These are phyloP conservation scores for Galeopsomyia nigrocyanea DNA, from an alignment of 2,888 invertebrate genomes.

Conservation along the genomic window DNA sequence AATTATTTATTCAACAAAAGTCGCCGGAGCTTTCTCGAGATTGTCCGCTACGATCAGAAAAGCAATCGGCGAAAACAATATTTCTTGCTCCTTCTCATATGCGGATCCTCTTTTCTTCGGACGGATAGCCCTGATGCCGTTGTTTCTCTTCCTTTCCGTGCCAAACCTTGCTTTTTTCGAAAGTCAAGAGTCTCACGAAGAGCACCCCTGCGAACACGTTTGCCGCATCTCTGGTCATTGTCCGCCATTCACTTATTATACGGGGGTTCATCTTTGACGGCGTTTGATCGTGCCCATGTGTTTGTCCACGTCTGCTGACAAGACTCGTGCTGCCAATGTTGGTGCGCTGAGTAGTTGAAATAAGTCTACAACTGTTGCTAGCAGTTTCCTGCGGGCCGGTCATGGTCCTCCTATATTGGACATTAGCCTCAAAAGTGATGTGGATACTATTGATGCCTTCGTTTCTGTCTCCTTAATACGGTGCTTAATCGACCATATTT, in stretches of 20 bases:
- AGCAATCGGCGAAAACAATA: no score
- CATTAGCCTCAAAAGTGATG: not conserved
- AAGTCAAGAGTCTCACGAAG: not conserved
- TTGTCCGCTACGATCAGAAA: no score
- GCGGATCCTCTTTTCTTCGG: constrained; percentile 4
- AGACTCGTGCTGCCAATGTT: not conserved
- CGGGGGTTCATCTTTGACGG: constrained; percentile 3
- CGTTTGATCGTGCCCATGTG: no score
- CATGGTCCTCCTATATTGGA: not conserved
- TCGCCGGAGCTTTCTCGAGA: no score
- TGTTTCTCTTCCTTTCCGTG: not conserved
- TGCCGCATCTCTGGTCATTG: constrained; percentile 4
- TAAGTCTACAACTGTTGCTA: not conserved
- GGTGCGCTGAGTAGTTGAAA: not conserved
- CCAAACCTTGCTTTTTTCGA: not conserved
- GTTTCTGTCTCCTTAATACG: not conserved
- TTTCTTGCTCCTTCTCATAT: not conserved
- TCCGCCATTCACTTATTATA: constrained; percentile 12
- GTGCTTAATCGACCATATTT: not conserved
- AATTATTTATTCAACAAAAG: no score
- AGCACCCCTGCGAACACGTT: constrained; percentile 6
- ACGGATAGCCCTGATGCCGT: not conserved
- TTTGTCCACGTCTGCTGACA: no score
- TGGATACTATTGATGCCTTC: not conserved
- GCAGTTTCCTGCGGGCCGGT: not conserved